Evolutionary conservation across 2,888 invertebrate species (phyloP), one percentile per base, ranked within the genome.

Genomic region (Bugulina stolonifera): DNA sequence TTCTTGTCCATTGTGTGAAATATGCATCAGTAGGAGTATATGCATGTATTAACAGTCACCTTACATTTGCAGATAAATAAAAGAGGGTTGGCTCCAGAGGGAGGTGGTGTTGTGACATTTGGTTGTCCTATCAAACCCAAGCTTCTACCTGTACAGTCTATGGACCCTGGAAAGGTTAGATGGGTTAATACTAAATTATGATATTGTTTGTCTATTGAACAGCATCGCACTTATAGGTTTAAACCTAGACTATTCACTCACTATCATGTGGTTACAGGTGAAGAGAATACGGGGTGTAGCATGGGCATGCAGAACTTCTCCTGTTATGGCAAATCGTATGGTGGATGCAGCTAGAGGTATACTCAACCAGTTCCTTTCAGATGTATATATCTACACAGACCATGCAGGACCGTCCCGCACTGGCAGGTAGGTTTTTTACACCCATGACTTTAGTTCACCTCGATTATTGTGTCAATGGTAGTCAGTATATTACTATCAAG

Each of bases 321-420:
- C 99, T 0, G 91, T 93, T 0, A 90, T 96, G 82, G 91, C 93
- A 0, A 97, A 95, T 84, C 88, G 99, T 77, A 91, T 97, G 76
- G 92, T 99, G 0, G 95, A 96, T 76, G 87, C 93, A 2, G 93
- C 97, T 0, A 96, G 98, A 86, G 92, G 93, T 74, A 88, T 93
- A 5, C 89, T 98, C 84, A 87, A 95, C 1, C 91, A 94, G 74
- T 96, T 93, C 82, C 84, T 99, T 22, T 93, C 96, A 0, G 98
- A 99, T 83, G 91, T 99, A 73, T 99, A 93, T 82, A 93, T 99
- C 76, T 91, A 93, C 80, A 93, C 93, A 0, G 98, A 99, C 86
- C 94, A 94, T 82, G 89, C 91, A 77, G 91, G 91, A 80, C 95
- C 96, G 0, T 89, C 90, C 73, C 89, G 91, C 76, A 91, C 94